Evolutionary conservation across 2,888 invertebrate species (phyloP), one percentile per base, ranked within the genome.

Genomic region (Diploptera punctata): DNA sequence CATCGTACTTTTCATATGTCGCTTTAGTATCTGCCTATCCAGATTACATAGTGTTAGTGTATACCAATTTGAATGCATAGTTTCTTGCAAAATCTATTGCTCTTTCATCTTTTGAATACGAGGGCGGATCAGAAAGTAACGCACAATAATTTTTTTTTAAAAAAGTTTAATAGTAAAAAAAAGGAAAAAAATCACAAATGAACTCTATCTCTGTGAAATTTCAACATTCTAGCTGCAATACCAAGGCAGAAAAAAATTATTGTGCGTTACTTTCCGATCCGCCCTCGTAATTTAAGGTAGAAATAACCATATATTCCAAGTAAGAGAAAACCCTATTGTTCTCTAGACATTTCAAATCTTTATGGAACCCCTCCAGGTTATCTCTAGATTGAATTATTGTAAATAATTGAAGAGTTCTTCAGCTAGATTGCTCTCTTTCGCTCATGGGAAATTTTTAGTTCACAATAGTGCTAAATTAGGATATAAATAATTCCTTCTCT

Each of bases 261-360:
- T n/a, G n/a, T n/a, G n/a, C n/a, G n/a, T n/a, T n/a, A n/a, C n/a
- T n/a, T n/a, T n/a, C n/a, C n/a, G n/a, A n/a, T n/a, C n/a, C n/a
- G n/a, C n/a, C 79, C 9, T 82, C 79, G 54, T 81, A 9, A 21
- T 89, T 86, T 73, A 94, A 81, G 3, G 90, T 90, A 79, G 90
- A 87, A 1, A 94, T 88, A 1, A 92, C 83, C 68, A 94, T 87
- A 78, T 92, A 91, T 74, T 93, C 91, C 57, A 92, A 86, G 2
- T 95, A 95, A 0, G 94, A 90, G 92, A 78, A 88, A 90, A 80
- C 93, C 93, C 93, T 93, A 92, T 80, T 93, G 91, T 80, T 93
- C 89, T 0, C 91, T 90, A 10, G 89, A 89, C 19, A 86, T 83
- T 43, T 84, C 82, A 44, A 92, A 78, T 0, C 93, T 92, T 0